Percentiles rank a stretch among this genome's conserved stretches.
Evolutionary conservation across 2,113 vertebrate genomes (phyloP).

Genomic region (Vulpes lagopus): DNA sequence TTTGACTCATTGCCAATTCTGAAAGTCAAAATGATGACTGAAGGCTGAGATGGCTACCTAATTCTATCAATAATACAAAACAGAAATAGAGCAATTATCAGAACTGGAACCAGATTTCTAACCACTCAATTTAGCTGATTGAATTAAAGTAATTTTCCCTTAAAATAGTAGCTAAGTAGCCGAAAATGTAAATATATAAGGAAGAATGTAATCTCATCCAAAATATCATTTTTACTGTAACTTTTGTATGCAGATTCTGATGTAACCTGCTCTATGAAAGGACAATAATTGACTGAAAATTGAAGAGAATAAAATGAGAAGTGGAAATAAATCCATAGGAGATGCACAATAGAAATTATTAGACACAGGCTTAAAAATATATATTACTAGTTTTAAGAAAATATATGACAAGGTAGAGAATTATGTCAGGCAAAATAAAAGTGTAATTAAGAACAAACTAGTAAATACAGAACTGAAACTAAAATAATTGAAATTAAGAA

Average conservation of each 20-base stretch:
- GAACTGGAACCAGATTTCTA: neutral
- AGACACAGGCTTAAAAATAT: neutral
- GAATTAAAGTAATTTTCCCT: neutral
- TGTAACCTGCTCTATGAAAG: neutral
- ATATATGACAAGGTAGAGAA: neutral
- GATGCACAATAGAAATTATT: constrained; percentile 3
- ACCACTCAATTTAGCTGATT: neutral
- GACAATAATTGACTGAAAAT: neutral
- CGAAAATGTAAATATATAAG: neutral
- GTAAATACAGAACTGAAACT: constrained; percentile 40
- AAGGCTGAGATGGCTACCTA: neutral
- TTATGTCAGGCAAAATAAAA: constrained; percentile 10
- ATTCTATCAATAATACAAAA: neutral
- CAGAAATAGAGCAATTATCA: neutral
- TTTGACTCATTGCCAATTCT: neutral
- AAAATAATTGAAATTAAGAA: constrained; percentile 31
- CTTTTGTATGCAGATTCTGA: constrained; percentile 3
- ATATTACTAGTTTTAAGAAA: neutral
- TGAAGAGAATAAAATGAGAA: constrained; percentile 15
- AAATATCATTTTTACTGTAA: neutral
- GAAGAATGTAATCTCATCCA: neutral
- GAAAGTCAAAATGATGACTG: neutral
- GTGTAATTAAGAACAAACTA: constrained; percentile 17
- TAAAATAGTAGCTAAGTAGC: neutral
- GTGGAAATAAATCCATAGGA: neutral